Conservation (phyloP, 2,888 invertebrate genomes). For the Drosophila nr. fundita region DNA sequence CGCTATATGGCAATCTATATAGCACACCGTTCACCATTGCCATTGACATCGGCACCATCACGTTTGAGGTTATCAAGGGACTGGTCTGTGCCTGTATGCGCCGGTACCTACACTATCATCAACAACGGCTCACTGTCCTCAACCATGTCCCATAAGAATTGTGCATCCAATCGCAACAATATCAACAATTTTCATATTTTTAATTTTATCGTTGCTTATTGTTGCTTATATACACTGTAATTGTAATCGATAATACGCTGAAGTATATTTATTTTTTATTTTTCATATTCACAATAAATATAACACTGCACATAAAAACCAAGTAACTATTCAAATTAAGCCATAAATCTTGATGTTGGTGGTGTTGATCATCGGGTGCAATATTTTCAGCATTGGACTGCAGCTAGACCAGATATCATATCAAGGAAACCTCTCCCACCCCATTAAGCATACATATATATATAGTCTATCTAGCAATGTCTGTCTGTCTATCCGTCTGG, state of each 20-base stretch:
- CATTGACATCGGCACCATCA: conserved; percentile 58
- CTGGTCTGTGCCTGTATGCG: conserved; percentile 51
- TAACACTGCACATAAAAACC: neutral
- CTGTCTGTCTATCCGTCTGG: neutral
- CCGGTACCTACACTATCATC: conserved; percentile 39
- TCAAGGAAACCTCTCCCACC: neutral
- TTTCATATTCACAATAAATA: neutral
- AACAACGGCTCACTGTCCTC: conserved; percentile 41
- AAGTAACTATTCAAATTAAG: neutral
- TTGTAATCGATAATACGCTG: neutral
- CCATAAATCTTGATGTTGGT: neutral
- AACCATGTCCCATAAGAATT: conserved; percentile 34
- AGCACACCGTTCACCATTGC: conserved; percentile 36
- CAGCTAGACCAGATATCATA: neutral
- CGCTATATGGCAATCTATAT: conserved; percentile 32
- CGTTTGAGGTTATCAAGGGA: conserved; percentile 58
- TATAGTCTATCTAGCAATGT: neutral
- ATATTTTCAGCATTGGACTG: neutral
- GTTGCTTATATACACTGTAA: neutral
- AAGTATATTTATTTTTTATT: too few relatives aligned
- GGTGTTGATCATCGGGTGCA: neutral
- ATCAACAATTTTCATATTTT: neutral
- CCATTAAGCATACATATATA: neutral
- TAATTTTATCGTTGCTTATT: neutral
- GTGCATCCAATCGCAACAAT: neutral